Base-by-base conservation (phyloP, 2,888 invertebrate genomes). In the Nudaria mundana region DNA sequence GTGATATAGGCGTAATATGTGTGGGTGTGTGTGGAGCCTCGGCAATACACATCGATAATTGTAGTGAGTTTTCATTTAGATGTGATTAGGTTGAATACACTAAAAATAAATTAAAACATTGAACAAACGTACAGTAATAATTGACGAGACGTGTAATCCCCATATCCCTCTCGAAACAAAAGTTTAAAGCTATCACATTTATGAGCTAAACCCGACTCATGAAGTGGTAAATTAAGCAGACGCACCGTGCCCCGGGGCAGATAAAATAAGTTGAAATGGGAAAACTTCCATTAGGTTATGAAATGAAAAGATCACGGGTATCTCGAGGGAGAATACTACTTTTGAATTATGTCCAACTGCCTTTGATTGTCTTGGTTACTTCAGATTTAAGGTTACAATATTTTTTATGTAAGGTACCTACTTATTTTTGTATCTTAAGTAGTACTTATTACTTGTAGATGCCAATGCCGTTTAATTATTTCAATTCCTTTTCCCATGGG, bases 201-300 rank as follows among this genome's bases (percentile, higher is more conserved):
- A 30, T 38, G 45, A 48, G 48, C 56, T 66, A 66, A 67, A 60
- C 55, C 52, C 50, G 63, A 68, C 71, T 75, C 70, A 71, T 73
- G 65, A 62, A 63, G 71, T 64, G 68, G 68, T 75, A 73, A 76
- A 76, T 72, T 67, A 63, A 53, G 48, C 46, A 54, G 48, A 63
- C 58, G 50, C 52, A 54, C 54, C 46, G 60, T 48, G 54, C 50
- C 52, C 53, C 46, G 48, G 46, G 49, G 53, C 56, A 69, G 71
- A 71, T 70, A 80, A 79, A 79, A 76, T 76, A 81, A 82, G 78
- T 83, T 83, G 68, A 76, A 85, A 84, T 81, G 82, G 80, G 81
- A 84, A 84, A 86, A 86, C 77, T 84, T 86, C 75, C 71, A 71
- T 81, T 79, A 71, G 76, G 77, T 81, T 81, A 81, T 81, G 80